A percentile compares a stretch with the other conserved stretches of the same genome.
Evolutionary conservation across 2,113 vertebrate genomes (phyloP).

Genomic region (Ondatra zibethicus): DNA sequence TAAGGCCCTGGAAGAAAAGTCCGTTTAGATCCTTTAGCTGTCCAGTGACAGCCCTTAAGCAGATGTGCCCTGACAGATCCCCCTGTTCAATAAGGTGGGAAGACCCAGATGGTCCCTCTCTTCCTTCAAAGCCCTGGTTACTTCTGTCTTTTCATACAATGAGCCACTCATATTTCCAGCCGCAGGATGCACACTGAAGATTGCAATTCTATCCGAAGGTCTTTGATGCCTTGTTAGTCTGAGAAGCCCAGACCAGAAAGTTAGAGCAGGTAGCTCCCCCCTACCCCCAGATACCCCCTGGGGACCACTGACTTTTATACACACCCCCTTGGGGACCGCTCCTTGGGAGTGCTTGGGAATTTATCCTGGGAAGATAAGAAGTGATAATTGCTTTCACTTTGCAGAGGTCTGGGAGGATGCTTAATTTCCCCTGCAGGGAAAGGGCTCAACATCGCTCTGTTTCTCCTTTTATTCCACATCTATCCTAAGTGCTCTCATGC

Average conservation of each 20-base stretch:
- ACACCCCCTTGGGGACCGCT: background rate
- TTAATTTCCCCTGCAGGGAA: background rate
- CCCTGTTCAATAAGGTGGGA: background rate
- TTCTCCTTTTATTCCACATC: background rate
- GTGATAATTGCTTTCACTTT: background rate
- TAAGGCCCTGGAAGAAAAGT: background rate
- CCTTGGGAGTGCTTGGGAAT: background rate
- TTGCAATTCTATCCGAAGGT: background rate
- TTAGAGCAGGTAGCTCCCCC: background rate
- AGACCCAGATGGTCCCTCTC: background rate
- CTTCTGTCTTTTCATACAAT: slow-evolving; percentile 8
- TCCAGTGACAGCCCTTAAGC: background rate
- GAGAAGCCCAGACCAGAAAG: background rate
- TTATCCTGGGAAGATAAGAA: background rate
- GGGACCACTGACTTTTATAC: background rate
- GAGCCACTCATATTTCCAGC: background rate
- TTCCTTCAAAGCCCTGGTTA: background rate
- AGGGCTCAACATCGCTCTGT: background rate
- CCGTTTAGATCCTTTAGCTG: background rate
- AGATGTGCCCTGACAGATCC: no score
- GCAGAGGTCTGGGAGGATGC: background rate
- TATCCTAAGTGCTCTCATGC: background rate
- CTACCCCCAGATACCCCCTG: no score
- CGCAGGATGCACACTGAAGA: background rate
- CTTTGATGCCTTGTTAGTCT: slow-evolving; percentile 33